These are phyloP conservation scores for Entomyzon cyanotis DNA, from an alignment of 2,113 vertebrate genomes.

Conservation along the genomic window DNA sequence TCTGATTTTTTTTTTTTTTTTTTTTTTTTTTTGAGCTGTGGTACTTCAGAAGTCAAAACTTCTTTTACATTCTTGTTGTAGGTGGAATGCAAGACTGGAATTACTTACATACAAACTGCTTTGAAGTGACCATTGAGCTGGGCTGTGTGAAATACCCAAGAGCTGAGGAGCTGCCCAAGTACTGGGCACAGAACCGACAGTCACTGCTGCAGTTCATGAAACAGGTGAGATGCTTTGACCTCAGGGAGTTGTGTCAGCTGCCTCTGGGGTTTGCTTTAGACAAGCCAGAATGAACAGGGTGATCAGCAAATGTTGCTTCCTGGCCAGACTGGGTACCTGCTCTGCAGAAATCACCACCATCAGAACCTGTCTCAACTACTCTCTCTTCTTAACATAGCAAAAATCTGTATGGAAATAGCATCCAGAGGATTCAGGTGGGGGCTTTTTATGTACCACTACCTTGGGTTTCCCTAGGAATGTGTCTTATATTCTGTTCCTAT, in stretches of 20 bases:
- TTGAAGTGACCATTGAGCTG: constrained; percentile 96
- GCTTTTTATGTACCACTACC: neutral
- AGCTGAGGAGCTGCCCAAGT: constrained; percentile 84
- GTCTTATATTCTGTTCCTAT: neutral
- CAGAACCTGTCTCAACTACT: neutral
- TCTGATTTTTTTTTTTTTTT: neutral
- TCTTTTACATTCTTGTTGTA: constrained; percentile 45
- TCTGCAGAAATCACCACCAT: neutral
- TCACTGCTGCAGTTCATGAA: constrained; percentile 92
- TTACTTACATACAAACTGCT: constrained; percentile 96
- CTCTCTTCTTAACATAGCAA: neutral
- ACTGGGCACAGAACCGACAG: constrained; percentile 89
- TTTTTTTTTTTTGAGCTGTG: neutral
- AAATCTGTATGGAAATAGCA: neutral
- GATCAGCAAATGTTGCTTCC: neutral
- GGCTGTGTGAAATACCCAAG: constrained; percentile 92
- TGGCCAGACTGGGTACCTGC: neutral
- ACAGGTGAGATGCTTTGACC: constrained; percentile 76
- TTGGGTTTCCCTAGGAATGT: neutral
- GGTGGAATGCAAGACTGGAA: constrained; percentile 99
- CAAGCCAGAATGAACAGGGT: neutral
- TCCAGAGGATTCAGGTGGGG: neutral
- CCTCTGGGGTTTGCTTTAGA: neutral
- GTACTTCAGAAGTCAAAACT: neutral
- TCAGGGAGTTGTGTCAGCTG: neutral